phyloP scores from a whole-genome alignment of 2,113 vertebrate species.

The Nesoenas mayeri region DNA sequence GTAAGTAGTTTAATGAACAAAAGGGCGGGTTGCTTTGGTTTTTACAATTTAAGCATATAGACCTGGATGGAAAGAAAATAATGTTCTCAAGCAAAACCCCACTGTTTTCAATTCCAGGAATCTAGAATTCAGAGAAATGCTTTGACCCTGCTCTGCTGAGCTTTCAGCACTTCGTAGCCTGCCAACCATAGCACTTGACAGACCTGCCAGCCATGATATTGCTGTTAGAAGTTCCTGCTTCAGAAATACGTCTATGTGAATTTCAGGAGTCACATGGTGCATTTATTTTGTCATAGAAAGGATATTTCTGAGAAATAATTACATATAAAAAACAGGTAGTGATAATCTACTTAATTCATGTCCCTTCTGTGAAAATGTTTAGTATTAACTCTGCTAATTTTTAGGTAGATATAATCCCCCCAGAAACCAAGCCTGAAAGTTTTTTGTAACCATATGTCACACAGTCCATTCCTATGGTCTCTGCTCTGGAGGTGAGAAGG shows the following conservation, averaged over 20 bases:
- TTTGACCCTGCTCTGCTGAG: not conserved
- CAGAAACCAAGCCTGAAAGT: not conserved
- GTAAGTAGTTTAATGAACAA: not conserved
- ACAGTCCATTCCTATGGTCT: not conserved
- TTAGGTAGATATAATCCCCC: not conserved
- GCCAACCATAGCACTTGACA: not conserved
- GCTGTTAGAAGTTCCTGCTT: not conserved
- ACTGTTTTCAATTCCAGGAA: not conserved
- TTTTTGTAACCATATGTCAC: not conserved
- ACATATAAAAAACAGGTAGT: not conserved
- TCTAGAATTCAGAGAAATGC: not conserved
- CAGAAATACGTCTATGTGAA: not conserved
- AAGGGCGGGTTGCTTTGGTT: not conserved
- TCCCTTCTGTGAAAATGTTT: not conserved
- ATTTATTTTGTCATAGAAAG: not conserved
- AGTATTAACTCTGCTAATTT: not conserved
- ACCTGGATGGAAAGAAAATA: not conserved
- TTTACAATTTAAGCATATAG: not conserved
- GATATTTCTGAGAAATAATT: not conserved
- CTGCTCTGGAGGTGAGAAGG: not conserved
- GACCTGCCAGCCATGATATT: not conserved
- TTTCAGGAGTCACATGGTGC: not conserved
- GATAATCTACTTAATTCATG: not conserved
- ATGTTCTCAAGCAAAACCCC: not conserved
- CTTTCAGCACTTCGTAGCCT: not conserved